Evolutionary conservation across 2,888 invertebrate genomes (phyloP).

Genomic region (Idaea aversata): DNA sequence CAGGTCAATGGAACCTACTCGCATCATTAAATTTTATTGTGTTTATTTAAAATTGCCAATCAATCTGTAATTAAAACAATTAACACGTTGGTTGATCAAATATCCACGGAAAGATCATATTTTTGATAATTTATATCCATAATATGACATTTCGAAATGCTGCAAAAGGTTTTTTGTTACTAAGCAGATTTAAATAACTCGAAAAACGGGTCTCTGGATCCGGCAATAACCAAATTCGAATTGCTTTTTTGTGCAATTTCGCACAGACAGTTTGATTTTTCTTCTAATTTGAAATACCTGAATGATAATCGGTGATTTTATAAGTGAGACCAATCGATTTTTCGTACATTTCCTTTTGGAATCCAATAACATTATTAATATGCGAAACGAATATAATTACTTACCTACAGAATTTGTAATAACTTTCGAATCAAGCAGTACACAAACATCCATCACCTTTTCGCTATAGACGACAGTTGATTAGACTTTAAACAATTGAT

Average conservation of each 20-base stretch:
- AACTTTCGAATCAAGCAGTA: too few relatives aligned
- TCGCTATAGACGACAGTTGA: too few relatives aligned
- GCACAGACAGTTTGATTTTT: background rate
- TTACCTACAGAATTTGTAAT: too few relatives aligned
- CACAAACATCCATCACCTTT: too few relatives aligned
- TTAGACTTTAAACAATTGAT: too few relatives aligned
- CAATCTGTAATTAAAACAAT: background rate
- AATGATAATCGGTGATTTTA: background rate
- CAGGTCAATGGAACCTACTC: background rate
- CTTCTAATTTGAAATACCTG: background rate
- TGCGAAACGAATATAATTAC: too few relatives aligned
- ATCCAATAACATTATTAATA: too few relatives aligned
- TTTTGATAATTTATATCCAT: background rate
- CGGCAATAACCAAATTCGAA: background rate
- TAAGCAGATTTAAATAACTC: background rate
- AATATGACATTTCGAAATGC: background rate
- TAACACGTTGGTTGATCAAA: background rate
- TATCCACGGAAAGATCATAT: background rate
- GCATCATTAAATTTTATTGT: background rate
- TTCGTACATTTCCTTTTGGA: background rate
- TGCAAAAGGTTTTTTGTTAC: background rate
- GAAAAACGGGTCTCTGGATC: background rate
- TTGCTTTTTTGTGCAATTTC: background rate
- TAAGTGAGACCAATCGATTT: background rate
- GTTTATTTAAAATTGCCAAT: background rate